These are phyloP conservation scores for Candidula unifasciata DNA, from an alignment of 2,888 invertebrate genomes.

Conservation along the genomic window DNA sequence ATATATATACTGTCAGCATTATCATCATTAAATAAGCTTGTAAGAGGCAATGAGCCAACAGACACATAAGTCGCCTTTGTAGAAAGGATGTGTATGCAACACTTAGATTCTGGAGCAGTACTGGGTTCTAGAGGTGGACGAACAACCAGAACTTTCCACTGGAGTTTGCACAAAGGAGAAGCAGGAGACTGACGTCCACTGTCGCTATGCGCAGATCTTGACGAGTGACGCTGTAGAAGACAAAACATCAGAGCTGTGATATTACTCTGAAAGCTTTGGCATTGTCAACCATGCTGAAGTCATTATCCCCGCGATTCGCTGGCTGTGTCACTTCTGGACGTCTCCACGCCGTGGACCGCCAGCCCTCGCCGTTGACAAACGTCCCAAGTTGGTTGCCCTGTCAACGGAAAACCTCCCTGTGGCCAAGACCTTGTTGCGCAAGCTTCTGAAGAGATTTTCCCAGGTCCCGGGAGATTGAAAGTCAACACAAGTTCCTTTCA, in stretches of 20 bases:
- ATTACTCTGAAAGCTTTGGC: background rate
- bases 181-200: background rate
- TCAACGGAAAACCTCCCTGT: background rate
- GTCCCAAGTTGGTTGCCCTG: background rate
- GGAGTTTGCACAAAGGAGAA: no score
- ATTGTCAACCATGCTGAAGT: background rate
- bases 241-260: background rate
- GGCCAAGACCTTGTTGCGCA: constrained; percentile 25
- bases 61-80: no score
- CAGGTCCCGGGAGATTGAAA: constrained; percentile 19
- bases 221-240: background rate
- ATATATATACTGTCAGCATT: no score
- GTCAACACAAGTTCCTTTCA: constrained; percentile 40
- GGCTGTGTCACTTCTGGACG: background rate
- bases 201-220: background rate
- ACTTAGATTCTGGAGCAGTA: no score
- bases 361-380: background rate
- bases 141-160: no score
- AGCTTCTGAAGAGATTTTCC: constrained; percentile 25
- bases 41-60: no score
- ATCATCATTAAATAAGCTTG: no score
- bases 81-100: no score
- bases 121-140: no score
- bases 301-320: constrained; percentile 24
- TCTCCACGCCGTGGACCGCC: background rate